Evolutionary conservation across 2,888 invertebrate species (phyloP), one percentile per base, ranked within the genome.

Genomic region (Lasioglossum villosulum): DNA sequence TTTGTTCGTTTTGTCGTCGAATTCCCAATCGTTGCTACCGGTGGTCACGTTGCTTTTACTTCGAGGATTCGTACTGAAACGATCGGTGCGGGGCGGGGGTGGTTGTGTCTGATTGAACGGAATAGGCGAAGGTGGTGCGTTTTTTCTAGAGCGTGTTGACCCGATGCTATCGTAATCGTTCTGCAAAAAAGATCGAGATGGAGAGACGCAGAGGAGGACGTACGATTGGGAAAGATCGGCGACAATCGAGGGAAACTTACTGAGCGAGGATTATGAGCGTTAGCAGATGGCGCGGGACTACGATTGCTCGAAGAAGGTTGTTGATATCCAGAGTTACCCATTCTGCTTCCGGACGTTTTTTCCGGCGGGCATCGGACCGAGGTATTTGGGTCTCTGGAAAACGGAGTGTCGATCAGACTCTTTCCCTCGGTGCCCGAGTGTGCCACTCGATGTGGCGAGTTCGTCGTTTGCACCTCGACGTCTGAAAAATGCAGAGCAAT

Each of bases 141-240:
- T 93, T 86, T 96, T 95, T 90, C 95, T 91, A 96, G 96, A 94
- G 95, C 95, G 91, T 95, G 96, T 90, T 96, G 96, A 94, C 97
- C 96, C 91, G 96, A 96, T 92, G 97, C 96, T 52, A 97, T 97
- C 93, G 97, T 92, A 89, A 89, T 91, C 88, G 76, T 92, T 93
- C 94, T 94, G 89, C 23, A 42, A 92, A 90, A 59, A 1, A 56
- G 23, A 56, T 68, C 39, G 39, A 37, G 23, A 34, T 0, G n/a
- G 8, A 59, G 59, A 59, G 14, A 27, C 1, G 4, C 6, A 48
- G 6, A 56, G 23, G 56, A 27, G 12, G 27, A 27, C 2, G 30
- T 5, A 30, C 14, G 19, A 52, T 30, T 16, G 52, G 1, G 5
- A 19, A 30, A n/a, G 34, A 14, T 45, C 12, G 14, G 52, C 16